phyloP scores from a whole-genome alignment of 1,140 invertebrate genomes.

The Parapsyche elsis region DNA sequence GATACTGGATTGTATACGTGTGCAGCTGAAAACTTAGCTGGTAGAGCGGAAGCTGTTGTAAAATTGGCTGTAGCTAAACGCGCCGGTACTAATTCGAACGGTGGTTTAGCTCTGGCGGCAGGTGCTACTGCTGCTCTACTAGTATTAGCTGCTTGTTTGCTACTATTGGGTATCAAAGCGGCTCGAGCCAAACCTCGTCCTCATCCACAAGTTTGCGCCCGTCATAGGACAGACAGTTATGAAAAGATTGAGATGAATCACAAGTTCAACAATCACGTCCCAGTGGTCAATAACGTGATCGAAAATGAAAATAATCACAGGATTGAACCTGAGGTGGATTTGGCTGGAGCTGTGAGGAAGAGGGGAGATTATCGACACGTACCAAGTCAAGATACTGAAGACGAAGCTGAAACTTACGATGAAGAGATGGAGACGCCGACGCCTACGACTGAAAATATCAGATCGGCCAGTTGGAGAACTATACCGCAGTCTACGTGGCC shows the following conservation, averaged over 20 bases:
- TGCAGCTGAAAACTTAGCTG: constrained; percentile 81
- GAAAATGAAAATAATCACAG: constrained; percentile 64
- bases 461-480: constrained; percentile 57
- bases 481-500: constrained; percentile 43
- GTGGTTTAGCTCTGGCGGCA: constrained; percentile 69
- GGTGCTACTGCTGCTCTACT: constrained; percentile 65
- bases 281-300: constrained; percentile 56
- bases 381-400: constrained; percentile 73
- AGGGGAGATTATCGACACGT: constrained; percentile 78
- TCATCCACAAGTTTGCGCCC: constrained; percentile 70
- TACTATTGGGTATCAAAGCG: constrained; percentile 57
- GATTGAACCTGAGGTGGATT: constrained; percentile 57
- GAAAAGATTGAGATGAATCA: constrained; percentile 81
- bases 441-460: constrained; percentile 60
- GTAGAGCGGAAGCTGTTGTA: constrained; percentile 76
- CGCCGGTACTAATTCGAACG: constrained; percentile 68
- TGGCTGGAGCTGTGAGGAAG: constrained; percentile 62
- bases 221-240: constrained; percentile 73
- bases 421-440: constrained; percentile 63
- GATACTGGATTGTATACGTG: constrained; percentile 81
- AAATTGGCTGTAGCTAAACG: constrained; percentile 74
- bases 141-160: constrained; percentile 59
- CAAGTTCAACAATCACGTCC: constrained; percentile 58
- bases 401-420: constrained; percentile 68
- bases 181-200: constrained; percentile 58